These are phyloP conservation scores for Drosophila anomelani DNA, from an alignment of 2,888 invertebrate species.

Conservation along the genomic window DNA sequence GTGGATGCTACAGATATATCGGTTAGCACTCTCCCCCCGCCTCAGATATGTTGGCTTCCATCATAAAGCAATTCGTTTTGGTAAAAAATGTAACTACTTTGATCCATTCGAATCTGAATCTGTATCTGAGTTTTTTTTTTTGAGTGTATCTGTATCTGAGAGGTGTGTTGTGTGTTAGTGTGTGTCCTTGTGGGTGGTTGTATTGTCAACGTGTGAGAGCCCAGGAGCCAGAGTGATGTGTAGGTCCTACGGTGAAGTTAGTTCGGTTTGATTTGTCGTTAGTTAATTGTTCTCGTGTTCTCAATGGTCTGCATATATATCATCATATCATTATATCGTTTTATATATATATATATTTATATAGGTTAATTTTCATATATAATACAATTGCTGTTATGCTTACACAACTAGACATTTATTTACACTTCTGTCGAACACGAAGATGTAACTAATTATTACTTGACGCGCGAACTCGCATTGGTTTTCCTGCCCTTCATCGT, in stretches of 20 bases:
- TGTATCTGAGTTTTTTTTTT: slow-evolving; percentile 4
- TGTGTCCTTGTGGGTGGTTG: slow-evolving; percentile 44
- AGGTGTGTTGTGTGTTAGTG: slow-evolving; percentile 43
- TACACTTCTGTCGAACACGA: slow-evolving; percentile 56
- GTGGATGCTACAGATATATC: slow-evolving; percentile 1
- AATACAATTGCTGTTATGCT: slow-evolving; percentile 64
- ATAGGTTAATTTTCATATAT: slow-evolving; percentile 50
- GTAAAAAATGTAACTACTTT: slow-evolving; percentile 19
- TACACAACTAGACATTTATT: slow-evolving; percentile 56
- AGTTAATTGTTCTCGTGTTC: slow-evolving; percentile 66
- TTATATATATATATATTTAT: slow-evolving; percentile 7
- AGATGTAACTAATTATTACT: slow-evolving; percentile 54
- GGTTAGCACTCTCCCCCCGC: slow-evolving; percentile 34
- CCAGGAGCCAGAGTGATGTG: slow-evolving; percentile 36
- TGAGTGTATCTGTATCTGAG: not conserved
- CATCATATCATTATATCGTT: slow-evolving; percentile 29
- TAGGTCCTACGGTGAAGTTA: slow-evolving; percentile 47
- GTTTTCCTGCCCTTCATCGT: slow-evolving; percentile 26
- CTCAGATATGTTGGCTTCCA: slow-evolving; percentile 66
- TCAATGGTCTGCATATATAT: slow-evolving; percentile 51
- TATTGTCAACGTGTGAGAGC: slow-evolving; percentile 62
- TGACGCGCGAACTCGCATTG: slow-evolving; percentile 62
- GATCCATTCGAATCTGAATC: slow-evolving; percentile 3
- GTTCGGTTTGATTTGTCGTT: slow-evolving; percentile 71
- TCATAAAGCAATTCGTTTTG: slow-evolving; percentile 16